Conservation (phyloP, 2,113 vertebrate genomes). For the Atrichornis clamosus region DNA sequence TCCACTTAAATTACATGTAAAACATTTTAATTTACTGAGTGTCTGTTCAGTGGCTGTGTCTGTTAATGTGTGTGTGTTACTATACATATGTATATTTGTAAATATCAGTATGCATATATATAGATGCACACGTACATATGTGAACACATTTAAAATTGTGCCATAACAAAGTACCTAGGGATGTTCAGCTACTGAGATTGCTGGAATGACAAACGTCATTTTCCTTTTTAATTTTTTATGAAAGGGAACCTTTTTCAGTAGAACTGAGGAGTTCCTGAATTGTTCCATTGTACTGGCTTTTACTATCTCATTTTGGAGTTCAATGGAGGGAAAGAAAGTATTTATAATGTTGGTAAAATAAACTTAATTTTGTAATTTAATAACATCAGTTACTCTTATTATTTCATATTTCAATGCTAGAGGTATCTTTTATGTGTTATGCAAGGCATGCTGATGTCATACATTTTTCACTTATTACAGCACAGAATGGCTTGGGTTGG, state of each 20-base stretch:
- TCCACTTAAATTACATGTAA: neutral
- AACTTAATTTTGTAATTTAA: slow-evolving; percentile 60
- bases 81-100: slow-evolving; percentile 22
- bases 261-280: neutral
- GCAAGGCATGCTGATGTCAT: neutral
- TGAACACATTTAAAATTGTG: neutral
- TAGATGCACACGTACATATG: neutral
- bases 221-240: slow-evolving; percentile 11
- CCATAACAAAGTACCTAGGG: neutral
- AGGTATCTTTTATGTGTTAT: neutral
- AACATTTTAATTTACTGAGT: neutral
- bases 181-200: neutral
- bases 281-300: slow-evolving; percentile 36
- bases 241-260: neutral
- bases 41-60: neutral
- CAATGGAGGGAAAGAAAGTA: slow-evolving; percentile 32
- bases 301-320: slow-evolving; percentile 30
- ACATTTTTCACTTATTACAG: neutral
- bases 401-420: slow-evolving; percentile 6
- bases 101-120: slow-evolving; percentile 14
- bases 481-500: neutral
- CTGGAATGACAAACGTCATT: neutral
- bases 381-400: slow-evolving; percentile 38
- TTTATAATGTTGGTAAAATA: slow-evolving; percentile 62
- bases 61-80: neutral